Evolutionary conservation across 2,113 vertebrate species (phyloP).

Genomic region (Dipodomys spectabilis): DNA sequence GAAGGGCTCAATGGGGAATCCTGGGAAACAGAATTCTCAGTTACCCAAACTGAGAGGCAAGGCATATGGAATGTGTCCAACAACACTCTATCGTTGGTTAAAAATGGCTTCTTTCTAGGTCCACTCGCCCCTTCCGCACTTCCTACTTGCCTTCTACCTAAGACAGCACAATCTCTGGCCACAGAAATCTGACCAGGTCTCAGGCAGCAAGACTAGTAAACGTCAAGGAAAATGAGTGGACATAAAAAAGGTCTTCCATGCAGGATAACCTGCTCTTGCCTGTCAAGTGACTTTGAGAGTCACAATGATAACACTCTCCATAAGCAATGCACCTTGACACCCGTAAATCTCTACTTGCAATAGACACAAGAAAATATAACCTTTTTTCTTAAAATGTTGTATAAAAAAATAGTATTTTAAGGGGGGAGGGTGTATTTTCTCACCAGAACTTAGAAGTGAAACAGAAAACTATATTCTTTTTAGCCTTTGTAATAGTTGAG

Average conservation of each 20-base stretch:
- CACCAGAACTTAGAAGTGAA: neutral
- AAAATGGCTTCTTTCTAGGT: neutral
- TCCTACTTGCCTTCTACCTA: neutral
- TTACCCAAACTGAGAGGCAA: neutral
- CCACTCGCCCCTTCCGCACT: neutral
- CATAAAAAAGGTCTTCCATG: neutral
- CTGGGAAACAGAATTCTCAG: neutral
- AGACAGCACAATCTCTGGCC: neutral
- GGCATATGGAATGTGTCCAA: neutral
- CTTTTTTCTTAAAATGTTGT: conserved; percentile 6
- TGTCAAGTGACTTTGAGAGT: neutral
- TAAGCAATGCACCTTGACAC: neutral
- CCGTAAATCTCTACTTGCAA: neutral
- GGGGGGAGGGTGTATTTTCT: neutral
- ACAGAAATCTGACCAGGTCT: conserved; percentile 2
- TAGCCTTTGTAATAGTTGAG: neutral
- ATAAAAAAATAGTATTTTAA: neutral
- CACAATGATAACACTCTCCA: neutral
- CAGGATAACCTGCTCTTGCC: neutral
- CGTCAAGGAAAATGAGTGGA: neutral
- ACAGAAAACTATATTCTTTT: neutral
- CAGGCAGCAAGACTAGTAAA: neutral
- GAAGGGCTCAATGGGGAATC: neutral
- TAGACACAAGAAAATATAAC: neutral
- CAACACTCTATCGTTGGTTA: neutral